These are phyloP conservation scores for Andrena hattorfiana DNA, from an alignment of 2,888 invertebrate species.

Conservation along the genomic window DNA sequence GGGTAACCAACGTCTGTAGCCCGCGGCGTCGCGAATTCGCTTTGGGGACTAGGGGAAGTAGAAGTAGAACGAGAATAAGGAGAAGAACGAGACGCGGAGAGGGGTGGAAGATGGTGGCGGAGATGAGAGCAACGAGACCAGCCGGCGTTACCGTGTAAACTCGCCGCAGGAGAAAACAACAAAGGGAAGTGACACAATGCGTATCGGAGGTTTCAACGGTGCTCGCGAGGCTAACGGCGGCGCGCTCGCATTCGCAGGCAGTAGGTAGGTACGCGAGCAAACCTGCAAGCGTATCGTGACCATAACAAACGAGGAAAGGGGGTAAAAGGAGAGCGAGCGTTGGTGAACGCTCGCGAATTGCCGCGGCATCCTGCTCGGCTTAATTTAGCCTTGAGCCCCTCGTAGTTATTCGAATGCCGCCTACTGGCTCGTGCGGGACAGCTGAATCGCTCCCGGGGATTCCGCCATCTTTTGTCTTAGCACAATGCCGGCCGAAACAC, in stretches of 20 bases:
- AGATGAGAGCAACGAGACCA: slow-evolving; percentile 22
- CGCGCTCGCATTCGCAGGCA: slow-evolving; percentile 39
- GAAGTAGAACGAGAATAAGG: background rate
- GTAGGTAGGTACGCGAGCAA: slow-evolving; percentile 27
- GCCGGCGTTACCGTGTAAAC: slow-evolving; percentile 68
- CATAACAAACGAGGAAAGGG: slow-evolving; percentile 44
- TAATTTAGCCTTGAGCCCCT: slow-evolving; percentile 75
- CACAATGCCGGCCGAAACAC: slow-evolving; percentile 80
- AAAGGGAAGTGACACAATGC: slow-evolving; percentile 71
- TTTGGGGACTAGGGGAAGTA: background rate
- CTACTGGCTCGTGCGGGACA: slow-evolving; percentile 74
- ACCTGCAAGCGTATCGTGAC: slow-evolving; percentile 53
- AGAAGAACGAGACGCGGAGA: background rate
- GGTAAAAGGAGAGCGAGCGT: slow-evolving; percentile 52
- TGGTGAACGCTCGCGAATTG: slow-evolving; percentile 60
- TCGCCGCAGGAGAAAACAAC: slow-evolving; percentile 74
- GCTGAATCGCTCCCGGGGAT: slow-evolving; percentile 79
- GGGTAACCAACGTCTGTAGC: slow-evolving; percentile 46
- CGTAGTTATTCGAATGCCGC: slow-evolving; percentile 74
- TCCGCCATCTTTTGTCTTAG: slow-evolving; percentile 81
- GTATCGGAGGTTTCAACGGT: slow-evolving; percentile 54
- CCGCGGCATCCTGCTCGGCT: slow-evolving; percentile 67
- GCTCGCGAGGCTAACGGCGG: background rate
- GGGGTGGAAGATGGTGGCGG: slow-evolving; percentile 1
- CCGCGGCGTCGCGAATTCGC: slow-evolving; percentile 44